phyloP scores from a whole-genome alignment of 2,888 invertebrate genomes.

The Synergus laeviventris region DNA sequence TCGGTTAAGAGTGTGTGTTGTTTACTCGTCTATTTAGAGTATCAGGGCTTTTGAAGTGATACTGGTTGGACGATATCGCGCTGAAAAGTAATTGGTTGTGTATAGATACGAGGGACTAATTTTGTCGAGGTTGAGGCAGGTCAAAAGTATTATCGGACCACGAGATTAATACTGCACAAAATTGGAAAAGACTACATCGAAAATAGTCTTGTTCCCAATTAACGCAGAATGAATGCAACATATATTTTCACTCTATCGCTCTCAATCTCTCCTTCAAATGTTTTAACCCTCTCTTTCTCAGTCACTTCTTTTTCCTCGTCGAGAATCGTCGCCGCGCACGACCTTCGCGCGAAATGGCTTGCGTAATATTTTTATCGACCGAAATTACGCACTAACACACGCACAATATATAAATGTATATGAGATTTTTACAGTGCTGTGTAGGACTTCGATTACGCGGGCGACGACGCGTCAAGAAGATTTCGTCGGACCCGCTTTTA shows the following conservation, averaged over 20 bases:
- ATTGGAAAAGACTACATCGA: slow-evolving; percentile 47
- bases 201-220: slow-evolving; percentile 41
- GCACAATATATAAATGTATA: background rate
- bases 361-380: slow-evolving; percentile 74
- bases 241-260: background rate
- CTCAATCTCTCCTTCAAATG: slow-evolving; percentile 25
- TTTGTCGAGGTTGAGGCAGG: slow-evolving; percentile 70
- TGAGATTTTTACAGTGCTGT: background rate
- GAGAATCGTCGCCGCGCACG: slow-evolving; percentile 67
- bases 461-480: slow-evolving; percentile 31
- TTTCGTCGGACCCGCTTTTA: slow-evolving; percentile 33
- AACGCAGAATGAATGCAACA: background rate
- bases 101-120: slow-evolving; percentile 57
- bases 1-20: slow-evolving; percentile 3
- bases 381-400: slow-evolving; percentile 63
- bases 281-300: slow-evolving; percentile 44
- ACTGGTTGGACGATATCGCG: slow-evolving; percentile 14
- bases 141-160: slow-evolving; percentile 61
- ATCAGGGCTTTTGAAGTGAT: background rate
- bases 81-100: slow-evolving; percentile 39
- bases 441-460: slow-evolving; percentile 27
- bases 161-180: slow-evolving; percentile 44
- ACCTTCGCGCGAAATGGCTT: slow-evolving; percentile 69
- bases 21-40: slow-evolving; percentile 24
- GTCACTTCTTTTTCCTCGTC: slow-evolving; percentile 48